Evolutionary conservation across 2,797 vertebrate genomes (phyloP).

Genomic region (Malacoctenus gilli): DNA sequence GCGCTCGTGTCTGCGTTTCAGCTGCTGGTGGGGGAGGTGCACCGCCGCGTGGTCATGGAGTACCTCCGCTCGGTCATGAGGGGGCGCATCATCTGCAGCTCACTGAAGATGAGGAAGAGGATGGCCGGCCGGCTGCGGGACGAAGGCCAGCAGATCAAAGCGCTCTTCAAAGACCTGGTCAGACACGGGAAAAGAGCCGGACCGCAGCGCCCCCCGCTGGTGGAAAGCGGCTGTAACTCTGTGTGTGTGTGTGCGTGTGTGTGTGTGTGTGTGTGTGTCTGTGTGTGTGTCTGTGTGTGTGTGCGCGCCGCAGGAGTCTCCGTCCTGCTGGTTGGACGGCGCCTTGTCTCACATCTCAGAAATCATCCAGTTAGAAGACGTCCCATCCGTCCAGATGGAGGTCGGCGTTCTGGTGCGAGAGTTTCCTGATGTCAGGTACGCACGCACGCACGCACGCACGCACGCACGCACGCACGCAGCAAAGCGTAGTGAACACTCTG

Average conservation of each 20-base stretch:
- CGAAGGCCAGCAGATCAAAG: conserved; percentile 85
- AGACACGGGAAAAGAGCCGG: conserved; percentile 43
- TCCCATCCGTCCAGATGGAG: conserved; percentile 92
- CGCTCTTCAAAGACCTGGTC: conserved; percentile 90
- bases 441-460: background rate
- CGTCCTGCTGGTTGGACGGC: conserved; percentile 85
- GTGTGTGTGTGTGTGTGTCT: background rate
- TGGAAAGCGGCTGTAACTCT: background rate
- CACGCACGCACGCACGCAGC: too few species aligned
- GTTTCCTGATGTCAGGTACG: conserved; percentile 91
- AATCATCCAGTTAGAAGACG: conserved; percentile 90
- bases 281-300: background rate
- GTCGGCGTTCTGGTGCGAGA: conserved; percentile 88
- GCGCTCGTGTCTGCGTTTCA: conserved; percentile 40
- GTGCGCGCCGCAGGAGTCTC: conserved; percentile 82
- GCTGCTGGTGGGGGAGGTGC: conserved; percentile 86
- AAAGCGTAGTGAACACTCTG: too few species aligned
- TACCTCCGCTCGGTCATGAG: conserved; percentile 89
- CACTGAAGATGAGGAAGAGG: conserved; percentile 86
- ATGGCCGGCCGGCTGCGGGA: conserved; percentile 85
- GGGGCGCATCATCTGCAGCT: conserved; percentile 87
- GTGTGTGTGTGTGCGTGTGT: conserved; percentile 1
- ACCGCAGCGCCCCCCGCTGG: too few species aligned
- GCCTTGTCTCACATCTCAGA: conserved; percentile 87
- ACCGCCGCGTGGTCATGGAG: conserved; percentile 86